Evolutionary conservation across 2,888 invertebrate species (phyloP).

Genomic region (Melangyna quadrimaculata): DNA sequence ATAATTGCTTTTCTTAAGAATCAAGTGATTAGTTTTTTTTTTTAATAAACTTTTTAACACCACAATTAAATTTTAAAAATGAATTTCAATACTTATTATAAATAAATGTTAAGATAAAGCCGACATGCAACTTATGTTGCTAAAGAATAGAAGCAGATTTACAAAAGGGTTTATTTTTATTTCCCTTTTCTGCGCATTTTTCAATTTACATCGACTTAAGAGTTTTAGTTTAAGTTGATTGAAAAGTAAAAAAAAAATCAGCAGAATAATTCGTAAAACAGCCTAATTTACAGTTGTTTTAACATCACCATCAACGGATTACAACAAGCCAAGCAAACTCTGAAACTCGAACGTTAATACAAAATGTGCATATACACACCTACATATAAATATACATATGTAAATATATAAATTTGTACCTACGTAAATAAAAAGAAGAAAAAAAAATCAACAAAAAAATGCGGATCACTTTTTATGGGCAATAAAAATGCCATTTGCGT

Average conservation of each 20-base stretch:
- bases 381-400: conserved; percentile 38
- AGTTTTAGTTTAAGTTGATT: too few relatives aligned
- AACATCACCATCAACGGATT: conserved; percentile 32
- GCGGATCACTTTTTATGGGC: conserved; percentile 78
- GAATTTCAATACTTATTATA: too few relatives aligned
- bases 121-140: too few relatives aligned
- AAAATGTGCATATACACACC: conserved; percentile 74
- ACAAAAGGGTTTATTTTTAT: too few relatives aligned
- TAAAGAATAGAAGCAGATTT: too few relatives aligned
- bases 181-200: too few relatives aligned
- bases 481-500: conserved; percentile 81
- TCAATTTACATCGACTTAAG: too few relatives aligned
- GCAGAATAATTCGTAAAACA: not conserved
- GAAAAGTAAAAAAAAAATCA: not conserved
- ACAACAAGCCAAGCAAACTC: conserved; percentile 55
- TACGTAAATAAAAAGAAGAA: conserved; percentile 73
- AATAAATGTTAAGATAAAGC: too few relatives aligned
- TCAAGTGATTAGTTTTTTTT: too few relatives aligned
- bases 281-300: conserved; percentile 12
- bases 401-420: not conserved
- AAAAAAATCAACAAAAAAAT: conserved; percentile 31
- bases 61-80: too few relatives aligned
- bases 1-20: too few relatives aligned
- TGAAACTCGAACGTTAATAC: conserved; percentile 77
- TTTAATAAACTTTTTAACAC: too few relatives aligned